Base-by-base conservation (phyloP, 2,888 invertebrate genomes). In the Fragum fragum region DNA sequence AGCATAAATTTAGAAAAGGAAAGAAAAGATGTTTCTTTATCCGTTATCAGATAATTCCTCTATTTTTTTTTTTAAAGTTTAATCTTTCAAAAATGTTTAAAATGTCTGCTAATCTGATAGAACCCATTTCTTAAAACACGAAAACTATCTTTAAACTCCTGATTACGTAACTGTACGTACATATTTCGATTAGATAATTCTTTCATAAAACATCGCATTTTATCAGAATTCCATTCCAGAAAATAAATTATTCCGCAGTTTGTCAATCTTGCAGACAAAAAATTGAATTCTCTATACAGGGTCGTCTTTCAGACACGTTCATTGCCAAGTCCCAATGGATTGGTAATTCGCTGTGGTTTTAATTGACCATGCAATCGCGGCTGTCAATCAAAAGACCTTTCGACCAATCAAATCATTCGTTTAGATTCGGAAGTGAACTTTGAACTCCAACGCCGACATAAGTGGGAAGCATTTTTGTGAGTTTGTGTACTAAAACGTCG, bases 81-180 rank as follows among this genome's bases (percentile, higher is more conserved):
- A 63, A 63, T 63, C 63, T 63, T 63, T 23, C 32, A 63, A 63
- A 63, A 63, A 57, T 57, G 57, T 57, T 57, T 28, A 57, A 57
- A 63, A 63, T 36, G 36, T 36, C 63, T 63, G 63, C 32, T 63
- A 63, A 36, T 28, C 6, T 23, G 23, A 28, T 32, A 28, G 32
- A 63, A 63, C 28, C 63, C 63, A 63, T 63, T 63, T 28, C 63
- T 63, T 32, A 26, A 42, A 69, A 69, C 69, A 69, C 18, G 47
- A 69, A 69, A 42, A 69, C 26, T 52, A 52, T 69, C 69, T 42
- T 47, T 28, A 28, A 26, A 42, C n/a, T 23, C 18, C n/a, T 18
- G 57, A 57, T 68, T 68, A 42, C 42, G 68, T 23, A 68, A 68
- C 68, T 47, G 26, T 68, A 36, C 42, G 42, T 68, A 68, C 9